These are phyloP conservation scores for Dryas iulia DNA, from an alignment of 1,140 invertebrate species.

Conservation along the genomic window DNA sequence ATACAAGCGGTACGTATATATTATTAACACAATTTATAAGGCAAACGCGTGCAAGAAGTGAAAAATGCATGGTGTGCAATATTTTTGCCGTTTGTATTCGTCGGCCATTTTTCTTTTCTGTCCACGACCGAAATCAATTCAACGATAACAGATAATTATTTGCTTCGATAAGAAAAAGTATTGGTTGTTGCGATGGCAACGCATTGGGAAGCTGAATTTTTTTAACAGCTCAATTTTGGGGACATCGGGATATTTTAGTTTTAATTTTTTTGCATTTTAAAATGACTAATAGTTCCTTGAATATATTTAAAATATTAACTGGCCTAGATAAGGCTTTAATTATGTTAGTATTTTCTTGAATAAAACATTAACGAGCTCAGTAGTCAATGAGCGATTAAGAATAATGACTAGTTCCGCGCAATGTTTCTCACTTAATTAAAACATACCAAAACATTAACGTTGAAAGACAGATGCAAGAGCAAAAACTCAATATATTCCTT, in stretches of 20 bases:
- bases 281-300: background rate
- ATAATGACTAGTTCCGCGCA: constrained; percentile 32
- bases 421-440: constrained; percentile 69
- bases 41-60: constrained; percentile 28
- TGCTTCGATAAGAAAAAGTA: constrained; percentile 66
- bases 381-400: constrained; percentile 30
- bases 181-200: constrained; percentile 47
- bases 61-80: constrained; percentile 28
- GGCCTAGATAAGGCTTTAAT: constrained; percentile 14
- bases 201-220: constrained; percentile 49
- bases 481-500: constrained; percentile 56
- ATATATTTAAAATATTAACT: background rate
- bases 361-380: constrained; percentile 35
- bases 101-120: constrained; percentile 65
- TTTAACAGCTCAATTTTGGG: constrained; percentile 63
- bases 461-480: constrained; percentile 50
- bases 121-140: constrained; percentile 60
- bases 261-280: background rate
- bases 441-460: constrained; percentile 50
- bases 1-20: constrained; percentile 28
- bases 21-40: constrained; percentile 33
- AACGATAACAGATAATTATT: constrained; percentile 74
- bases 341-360: constrained; percentile 27
- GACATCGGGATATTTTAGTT: background rate
- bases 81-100: constrained; percentile 49